Evolutionary conservation across 2,797 vertebrate genomes (phyloP).

Genomic region (Lepus townsendii): DNA sequence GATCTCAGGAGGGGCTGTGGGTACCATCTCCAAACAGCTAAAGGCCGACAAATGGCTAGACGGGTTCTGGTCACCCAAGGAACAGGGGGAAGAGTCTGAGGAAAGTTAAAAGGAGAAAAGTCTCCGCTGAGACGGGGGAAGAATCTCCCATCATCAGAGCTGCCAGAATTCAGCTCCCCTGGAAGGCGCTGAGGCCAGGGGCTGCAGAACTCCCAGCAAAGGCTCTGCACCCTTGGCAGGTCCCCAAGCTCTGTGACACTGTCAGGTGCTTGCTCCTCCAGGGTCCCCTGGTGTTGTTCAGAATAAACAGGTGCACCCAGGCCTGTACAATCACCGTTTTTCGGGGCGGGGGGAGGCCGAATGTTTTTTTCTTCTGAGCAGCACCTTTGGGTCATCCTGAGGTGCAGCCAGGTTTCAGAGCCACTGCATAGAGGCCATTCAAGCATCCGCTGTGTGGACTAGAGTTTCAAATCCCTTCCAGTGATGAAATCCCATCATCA

Average conservation of each 20-base stretch:
- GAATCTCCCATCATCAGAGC: not conserved
- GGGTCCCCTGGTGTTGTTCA: not conserved
- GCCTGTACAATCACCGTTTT: not conserved
- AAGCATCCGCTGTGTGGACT: not conserved
- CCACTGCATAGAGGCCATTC: fast-evolving
- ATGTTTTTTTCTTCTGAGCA: not conserved
- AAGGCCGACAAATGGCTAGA: not conserved
- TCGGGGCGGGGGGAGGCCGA: not conserved
- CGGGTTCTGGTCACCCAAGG: not conserved
- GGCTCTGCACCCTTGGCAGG: not conserved
- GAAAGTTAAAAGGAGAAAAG: not conserved
- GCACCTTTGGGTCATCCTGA: not conserved
- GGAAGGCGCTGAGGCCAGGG: not conserved
- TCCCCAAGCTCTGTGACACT: fast-evolving
- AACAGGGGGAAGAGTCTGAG: not conserved
- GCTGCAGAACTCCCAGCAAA: not conserved
- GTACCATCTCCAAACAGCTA: not conserved
- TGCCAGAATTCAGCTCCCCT: not conserved
- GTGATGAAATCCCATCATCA: not conserved
- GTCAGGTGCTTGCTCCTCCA: no score
- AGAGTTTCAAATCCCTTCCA: constrained; percentile 24
- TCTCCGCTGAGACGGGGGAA: not conserved
- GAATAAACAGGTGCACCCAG: not conserved
- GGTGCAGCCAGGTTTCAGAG: not conserved
- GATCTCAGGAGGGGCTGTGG: not conserved